Evolutionary conservation across 92 coral and sea anemone genomes (phyloP).

Genomic region (Bergia sp.): DNA sequence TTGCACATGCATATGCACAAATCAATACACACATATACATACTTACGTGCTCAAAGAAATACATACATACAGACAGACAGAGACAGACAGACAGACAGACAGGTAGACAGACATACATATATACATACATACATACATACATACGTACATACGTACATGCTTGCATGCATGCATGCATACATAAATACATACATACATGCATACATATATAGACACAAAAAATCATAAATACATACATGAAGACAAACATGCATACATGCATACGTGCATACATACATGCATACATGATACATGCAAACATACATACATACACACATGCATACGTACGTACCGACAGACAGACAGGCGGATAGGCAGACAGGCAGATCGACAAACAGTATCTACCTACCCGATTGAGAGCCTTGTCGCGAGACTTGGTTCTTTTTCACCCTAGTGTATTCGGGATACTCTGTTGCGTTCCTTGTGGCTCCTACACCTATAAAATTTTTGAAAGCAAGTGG

Average conservation of each 20-base stretch:
- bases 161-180: neutral
- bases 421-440: conserved; percentile 5
- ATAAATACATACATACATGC: no score
- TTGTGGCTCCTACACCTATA: neutral
- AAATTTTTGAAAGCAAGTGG: neutral
- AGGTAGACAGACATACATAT: neutral
- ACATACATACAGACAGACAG: no score
- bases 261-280: neutral
- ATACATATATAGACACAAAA: neutral
- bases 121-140: neutral
- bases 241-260: neutral
- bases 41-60: neutral
- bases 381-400: conserved; percentile 7
- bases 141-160: neutral
- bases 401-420: neutral
- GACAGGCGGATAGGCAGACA: neutral
- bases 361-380: no score
- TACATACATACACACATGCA: neutral
- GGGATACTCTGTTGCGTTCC: neutral
- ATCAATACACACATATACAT: neutral
- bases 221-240: neutral
- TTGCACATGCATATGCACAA: neutral
- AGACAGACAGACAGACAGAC: no score
- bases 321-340: no score
- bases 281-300: neutral